Base-by-base conservation (phyloP, 2,797 vertebrate genomes). In the Arrhamphus sclerolepis region DNA sequence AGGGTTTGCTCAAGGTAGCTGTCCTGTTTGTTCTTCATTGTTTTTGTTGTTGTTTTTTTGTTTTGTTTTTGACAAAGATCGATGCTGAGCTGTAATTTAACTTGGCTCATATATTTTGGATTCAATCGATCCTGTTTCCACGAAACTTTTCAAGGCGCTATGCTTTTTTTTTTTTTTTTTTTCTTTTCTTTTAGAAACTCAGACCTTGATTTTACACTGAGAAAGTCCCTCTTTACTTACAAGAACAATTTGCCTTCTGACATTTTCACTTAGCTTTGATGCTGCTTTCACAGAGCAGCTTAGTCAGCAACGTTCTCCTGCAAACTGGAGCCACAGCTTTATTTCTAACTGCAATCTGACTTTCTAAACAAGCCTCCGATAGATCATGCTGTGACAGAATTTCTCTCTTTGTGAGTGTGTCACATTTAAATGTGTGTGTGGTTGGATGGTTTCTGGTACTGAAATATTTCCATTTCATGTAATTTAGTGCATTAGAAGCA, bases 1-100 rank as follows among this genome's bases (percentile, higher is more conserved):
- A 99, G 91, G 98, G 97, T 29, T 92, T 99, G 54, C 94, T 99
- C 24, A 99, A 99, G 94, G 97, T 98, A 94, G 18, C 38, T 40
- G 21, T 20, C 41, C 21, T 44, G 7, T n/a, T n/a, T 55, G 20
- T 38, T 19, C 11, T 18, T 42, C n/a, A n/a, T 17, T 7, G 7
- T 42, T 18, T 6, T 17, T n/a, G n/a, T n/a, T 42, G 40, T n/a
- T 42, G 2, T 18, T 14, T 46, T 14, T 18, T 46, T 46, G 21
- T 22, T 22, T 20, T 21, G 13, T 46, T 22, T 22, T 20, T 21
- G 13, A 3, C 13, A 13, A 38, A 16, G 34, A 16, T 14, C 4
- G 34, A 38, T 16, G 11, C 11, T 38, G 34, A 38, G 34, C 4
- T 38, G 11, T 38, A 16, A 8, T 38, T 34, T 5, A 19, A 21